Evolutionary conservation across 2,888 invertebrate genomes (phyloP).

Genomic region (Drosophila fulvimacula): DNA sequence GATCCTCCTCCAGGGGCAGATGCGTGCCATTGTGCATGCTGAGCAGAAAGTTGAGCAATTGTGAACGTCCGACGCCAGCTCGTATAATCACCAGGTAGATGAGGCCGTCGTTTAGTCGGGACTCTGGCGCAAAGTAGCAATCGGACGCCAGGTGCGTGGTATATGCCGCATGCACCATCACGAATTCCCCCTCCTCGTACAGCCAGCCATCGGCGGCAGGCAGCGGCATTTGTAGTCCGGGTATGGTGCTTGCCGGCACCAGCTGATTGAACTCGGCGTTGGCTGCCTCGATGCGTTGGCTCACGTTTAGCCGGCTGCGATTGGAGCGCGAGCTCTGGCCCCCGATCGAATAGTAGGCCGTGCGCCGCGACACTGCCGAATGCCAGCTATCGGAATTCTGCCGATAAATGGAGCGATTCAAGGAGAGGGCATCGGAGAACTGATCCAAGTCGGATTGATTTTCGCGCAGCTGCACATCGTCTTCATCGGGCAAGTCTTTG

Average conservation of each 20-base stretch:
- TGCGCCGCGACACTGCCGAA: slow-evolving; percentile 91
- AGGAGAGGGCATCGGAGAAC: slow-evolving; percentile 81
- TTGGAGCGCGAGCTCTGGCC: slow-evolving; percentile 89
- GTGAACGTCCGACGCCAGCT: slow-evolving; percentile 91
- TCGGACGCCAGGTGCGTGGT: slow-evolving; percentile 95
- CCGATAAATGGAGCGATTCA: slow-evolving; percentile 83
- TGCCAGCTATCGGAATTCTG: slow-evolving; percentile 92
- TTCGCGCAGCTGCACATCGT: slow-evolving; percentile 36
- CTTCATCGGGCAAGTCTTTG: slow-evolving; percentile 46
- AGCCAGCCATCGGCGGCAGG: slow-evolving; percentile 89
- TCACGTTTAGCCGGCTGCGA: slow-evolving; percentile 67
- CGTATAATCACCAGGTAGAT: slow-evolving; percentile 95
- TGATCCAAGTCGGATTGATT: slow-evolving; percentile 47
- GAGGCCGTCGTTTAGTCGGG: slow-evolving; percentile 94
- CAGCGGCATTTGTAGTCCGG: slow-evolving; percentile 88
- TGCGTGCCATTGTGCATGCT: slow-evolving; percentile 94
- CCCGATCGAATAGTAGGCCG: slow-evolving; percentile 91
- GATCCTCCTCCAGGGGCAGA: slow-evolving; percentile 89
- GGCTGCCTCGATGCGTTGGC: slow-evolving; percentile 70
- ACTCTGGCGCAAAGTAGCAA: slow-evolving; percentile 93
- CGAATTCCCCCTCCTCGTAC: slow-evolving; percentile 90
- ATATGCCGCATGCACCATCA: slow-evolving; percentile 94
- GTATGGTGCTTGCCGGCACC: slow-evolving; percentile 65
- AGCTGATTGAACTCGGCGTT: slow-evolving; percentile 68
- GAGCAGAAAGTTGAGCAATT: slow-evolving; percentile 91